Conservation (phyloP, 23 tunicate genomes). For the Phallusia fumigata region DNA sequence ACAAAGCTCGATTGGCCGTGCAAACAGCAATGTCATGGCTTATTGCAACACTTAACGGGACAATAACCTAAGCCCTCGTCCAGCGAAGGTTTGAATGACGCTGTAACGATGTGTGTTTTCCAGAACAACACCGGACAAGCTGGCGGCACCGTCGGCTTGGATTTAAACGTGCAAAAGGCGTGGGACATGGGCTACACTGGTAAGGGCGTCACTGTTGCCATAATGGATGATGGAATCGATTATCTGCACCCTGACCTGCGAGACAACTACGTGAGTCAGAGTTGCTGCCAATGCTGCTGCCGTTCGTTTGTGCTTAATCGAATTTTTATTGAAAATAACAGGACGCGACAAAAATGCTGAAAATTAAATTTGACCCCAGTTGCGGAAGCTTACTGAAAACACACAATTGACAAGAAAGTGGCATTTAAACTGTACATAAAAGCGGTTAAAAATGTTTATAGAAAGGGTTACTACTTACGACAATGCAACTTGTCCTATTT, state of each 20-base stretch:
- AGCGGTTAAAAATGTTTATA: no score
- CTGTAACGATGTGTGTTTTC: not conserved
- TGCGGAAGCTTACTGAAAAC: no score
- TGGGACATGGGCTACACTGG: slow-evolving; percentile 99
- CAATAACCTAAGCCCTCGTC: not conserved
- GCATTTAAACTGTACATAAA: no score
- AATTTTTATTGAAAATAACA: no score
- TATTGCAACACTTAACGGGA: not conserved
- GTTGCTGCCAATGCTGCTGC: not conserved
- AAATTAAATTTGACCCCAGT: no score
- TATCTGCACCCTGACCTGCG: slow-evolving; percentile 92
- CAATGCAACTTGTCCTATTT: no score
- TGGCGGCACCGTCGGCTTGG: slow-evolving; percentile 95
- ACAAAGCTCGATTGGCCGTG: not conserved
- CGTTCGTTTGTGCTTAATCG: no score
- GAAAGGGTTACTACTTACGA: no score
- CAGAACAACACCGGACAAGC: slow-evolving; percentile 99
- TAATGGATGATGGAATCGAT: slow-evolving; percentile 98
- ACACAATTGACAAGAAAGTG: no score
- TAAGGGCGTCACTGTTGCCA: slow-evolving; percentile 94
- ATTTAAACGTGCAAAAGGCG: slow-evolving; percentile 84
- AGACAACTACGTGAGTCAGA: slow-evolving; percentile 85
- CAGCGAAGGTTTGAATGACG: not conserved
- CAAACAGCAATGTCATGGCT: slow-evolving; percentile 3
- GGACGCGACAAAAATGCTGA: no score